A percentile compares a stretch with the other conserved stretches of the same genome.
Conservation (phyloP, 2,888 invertebrate species). For the Volucella zonaria region DNA sequence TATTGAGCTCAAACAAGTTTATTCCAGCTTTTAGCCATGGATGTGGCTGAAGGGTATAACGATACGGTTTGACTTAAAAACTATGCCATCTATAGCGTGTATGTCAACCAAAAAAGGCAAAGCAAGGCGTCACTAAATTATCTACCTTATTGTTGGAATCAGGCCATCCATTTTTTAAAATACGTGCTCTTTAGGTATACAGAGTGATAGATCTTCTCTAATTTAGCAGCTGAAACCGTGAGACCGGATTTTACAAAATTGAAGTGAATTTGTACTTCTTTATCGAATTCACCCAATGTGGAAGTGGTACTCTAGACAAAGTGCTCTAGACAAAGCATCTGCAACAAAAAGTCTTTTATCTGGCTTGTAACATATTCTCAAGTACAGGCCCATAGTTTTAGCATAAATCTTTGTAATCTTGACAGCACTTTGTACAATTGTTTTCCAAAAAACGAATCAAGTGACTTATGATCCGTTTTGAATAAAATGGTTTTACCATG, state of each 20-base stretch:
- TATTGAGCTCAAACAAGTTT: not conserved
- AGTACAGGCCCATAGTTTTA: too few species aligned
- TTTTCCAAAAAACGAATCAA: too few species aligned
- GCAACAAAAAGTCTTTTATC: conserved; percentile 18
- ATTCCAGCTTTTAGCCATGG: not conserved
- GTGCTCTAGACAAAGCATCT: conserved; percentile 27
- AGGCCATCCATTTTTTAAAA: conserved; percentile 14
- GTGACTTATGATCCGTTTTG: too few species aligned
- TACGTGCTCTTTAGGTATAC: not conserved
- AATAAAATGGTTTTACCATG: too few species aligned
- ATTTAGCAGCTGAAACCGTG: too few species aligned
- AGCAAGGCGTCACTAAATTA: not conserved
- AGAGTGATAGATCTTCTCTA: too few species aligned
- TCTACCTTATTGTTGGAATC: too few species aligned
- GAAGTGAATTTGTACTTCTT: not conserved
- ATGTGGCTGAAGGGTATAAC: not conserved
- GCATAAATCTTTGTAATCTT: too few species aligned
- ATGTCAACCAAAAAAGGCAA: not conserved
- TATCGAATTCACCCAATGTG: not conserved
- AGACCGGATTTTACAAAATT: conserved; percentile 1
- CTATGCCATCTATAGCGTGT: not conserved
- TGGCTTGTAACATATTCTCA: not conserved
- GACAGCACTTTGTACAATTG: too few species aligned
- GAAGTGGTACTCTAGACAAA: conserved; percentile 15
- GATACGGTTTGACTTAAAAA: not conserved